Conservation (phyloP, 1,140 invertebrate genomes). For the Chlorops oryzae region DNA sequence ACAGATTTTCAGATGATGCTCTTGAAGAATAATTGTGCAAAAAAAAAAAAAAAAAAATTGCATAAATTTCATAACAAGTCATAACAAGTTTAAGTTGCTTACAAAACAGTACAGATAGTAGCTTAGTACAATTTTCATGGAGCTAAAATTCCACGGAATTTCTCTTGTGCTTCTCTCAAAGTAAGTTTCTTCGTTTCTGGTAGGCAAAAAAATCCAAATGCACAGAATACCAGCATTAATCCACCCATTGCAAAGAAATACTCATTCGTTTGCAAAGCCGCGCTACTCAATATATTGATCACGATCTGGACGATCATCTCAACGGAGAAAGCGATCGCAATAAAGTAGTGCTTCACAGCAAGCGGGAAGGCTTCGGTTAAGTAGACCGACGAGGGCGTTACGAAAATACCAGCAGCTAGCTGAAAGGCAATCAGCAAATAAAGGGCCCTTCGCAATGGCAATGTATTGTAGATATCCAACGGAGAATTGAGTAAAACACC, state of each 20-base stretch:
- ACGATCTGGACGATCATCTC: slow-evolving; percentile 28
- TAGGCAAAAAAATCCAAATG: slow-evolving; percentile 25
- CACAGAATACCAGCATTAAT: slow-evolving; percentile 22
- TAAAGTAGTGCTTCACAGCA: slow-evolving; percentile 25
- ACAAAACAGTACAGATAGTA: too few relatives aligned
- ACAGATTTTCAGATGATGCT: background rate
- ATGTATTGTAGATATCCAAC: background rate
- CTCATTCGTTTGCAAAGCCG: background rate
- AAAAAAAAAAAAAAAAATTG: too few relatives aligned
- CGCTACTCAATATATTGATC: slow-evolving; percentile 11
- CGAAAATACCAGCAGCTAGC: slow-evolving; percentile 26
- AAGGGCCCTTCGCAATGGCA: slow-evolving; percentile 21
- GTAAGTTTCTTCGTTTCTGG: slow-evolving; percentile 35
- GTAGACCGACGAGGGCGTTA: slow-evolving; percentile 30
- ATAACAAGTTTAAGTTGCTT: background rate
- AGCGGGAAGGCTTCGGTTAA: slow-evolving; percentile 37
- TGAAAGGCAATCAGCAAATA: slow-evolving; percentile 25
- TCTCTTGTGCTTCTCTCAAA: slow-evolving; percentile 28
- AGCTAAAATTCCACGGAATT: slow-evolving; percentile 26
- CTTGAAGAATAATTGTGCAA: too few relatives aligned
- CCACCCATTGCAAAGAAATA: slow-evolving; percentile 26
- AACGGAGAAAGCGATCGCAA: slow-evolving; percentile 24
- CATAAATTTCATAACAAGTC: background rate
- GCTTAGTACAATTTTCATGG: background rate
- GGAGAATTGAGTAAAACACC: slow-evolving; percentile 19